Conservation (phyloP, 1,140 invertebrate species). For the Plectrocnemia conspersa region DNA sequence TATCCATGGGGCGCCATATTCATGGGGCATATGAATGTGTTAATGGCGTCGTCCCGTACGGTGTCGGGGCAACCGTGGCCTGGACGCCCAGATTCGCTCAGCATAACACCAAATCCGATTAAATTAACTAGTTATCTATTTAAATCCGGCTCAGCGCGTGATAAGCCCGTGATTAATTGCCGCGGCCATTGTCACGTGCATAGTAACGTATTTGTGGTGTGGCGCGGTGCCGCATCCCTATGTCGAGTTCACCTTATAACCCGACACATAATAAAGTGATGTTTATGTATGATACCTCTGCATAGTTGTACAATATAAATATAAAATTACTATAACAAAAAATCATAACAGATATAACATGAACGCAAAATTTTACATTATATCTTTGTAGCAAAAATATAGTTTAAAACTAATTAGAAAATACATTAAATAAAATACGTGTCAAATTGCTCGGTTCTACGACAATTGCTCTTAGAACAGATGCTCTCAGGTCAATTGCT, state of each 20-base stretch:
- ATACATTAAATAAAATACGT: too few relatives aligned
- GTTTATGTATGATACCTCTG: too few relatives aligned
- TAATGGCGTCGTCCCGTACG: conserved; percentile 26
- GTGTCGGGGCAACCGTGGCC: not conserved
- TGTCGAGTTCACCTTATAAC: not conserved
- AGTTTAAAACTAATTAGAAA: too few relatives aligned
- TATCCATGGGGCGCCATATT: conserved; percentile 31
- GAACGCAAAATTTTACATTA: too few relatives aligned
- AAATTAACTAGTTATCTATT: conserved; percentile 37
- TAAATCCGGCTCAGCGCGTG: conserved; percentile 36
- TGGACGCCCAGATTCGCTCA: conserved; percentile 4
- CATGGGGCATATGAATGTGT: conserved; percentile 31
- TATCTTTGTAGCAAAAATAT: too few relatives aligned
- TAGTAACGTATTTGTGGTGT: conserved; percentile 32
- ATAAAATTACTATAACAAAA: not conserved
- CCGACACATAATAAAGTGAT: not conserved
- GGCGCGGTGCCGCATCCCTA: not conserved
- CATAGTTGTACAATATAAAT: not conserved
- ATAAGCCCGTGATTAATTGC: conserved; percentile 36
- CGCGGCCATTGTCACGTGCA: conserved; percentile 31
- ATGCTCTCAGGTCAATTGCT: too few relatives aligned
- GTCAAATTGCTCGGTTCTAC: too few relatives aligned
- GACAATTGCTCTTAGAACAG: too few relatives aligned
- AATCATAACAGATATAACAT: too few relatives aligned
- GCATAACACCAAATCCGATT: conserved; percentile 26